Conservation (phyloP, 2,113 vertebrate species). For the Apteryx mantelli region DNA sequence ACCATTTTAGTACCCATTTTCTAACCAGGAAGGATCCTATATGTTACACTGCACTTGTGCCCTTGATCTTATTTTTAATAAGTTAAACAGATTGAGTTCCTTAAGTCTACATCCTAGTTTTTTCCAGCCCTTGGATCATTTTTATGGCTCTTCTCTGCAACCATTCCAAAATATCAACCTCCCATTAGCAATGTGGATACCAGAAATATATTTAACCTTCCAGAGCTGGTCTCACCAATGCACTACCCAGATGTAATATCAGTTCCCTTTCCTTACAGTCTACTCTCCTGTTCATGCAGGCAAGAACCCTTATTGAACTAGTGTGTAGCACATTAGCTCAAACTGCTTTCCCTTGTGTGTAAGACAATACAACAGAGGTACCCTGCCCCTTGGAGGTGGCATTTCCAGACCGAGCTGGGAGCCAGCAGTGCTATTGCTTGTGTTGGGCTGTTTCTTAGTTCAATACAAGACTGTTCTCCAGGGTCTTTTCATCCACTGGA, state of each 20-base stretch:
- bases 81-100: not conserved
- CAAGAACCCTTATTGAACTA: not conserved
- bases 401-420: not conserved
- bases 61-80: conserved; percentile 26
- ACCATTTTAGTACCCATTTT: conserved; percentile 1
- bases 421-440: not conserved
- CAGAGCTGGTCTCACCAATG: not conserved
- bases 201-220: not conserved
- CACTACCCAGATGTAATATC: not conserved
- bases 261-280: not conserved
- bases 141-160: not conserved
- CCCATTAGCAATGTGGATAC: not conserved
- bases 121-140: not conserved
- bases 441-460: not conserved
- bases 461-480: not conserved
- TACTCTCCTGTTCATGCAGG: not conserved
- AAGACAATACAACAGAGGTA: not conserved
- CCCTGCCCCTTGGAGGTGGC: not conserved
- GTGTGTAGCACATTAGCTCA: not conserved
- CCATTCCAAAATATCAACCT: not conserved
- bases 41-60: not conserved
- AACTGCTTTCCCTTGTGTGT: not conserved
- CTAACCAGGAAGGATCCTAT: conserved; percentile 2
- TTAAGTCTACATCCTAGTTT: not conserved
- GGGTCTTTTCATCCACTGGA: not conserved